These are phyloP conservation scores for Coecobrya sp. DNA, from an alignment of 2,888 invertebrate genomes.

Conservation along the genomic window DNA sequence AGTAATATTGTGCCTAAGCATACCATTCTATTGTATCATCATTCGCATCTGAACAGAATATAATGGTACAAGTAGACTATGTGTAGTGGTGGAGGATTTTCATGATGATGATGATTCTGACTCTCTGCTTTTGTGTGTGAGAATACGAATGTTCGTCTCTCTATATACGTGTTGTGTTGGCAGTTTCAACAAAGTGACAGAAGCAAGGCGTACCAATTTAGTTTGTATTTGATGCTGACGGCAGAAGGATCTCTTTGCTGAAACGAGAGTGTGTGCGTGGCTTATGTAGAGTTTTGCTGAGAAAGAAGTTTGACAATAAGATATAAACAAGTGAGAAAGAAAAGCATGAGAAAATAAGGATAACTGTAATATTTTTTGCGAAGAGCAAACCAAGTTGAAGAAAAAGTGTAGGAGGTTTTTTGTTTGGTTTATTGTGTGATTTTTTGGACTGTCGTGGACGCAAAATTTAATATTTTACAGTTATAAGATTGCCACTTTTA, in stretches of 20 bases:
- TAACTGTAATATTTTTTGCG: conserved; percentile 33
- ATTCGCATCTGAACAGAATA: background rate
- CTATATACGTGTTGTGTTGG: background rate
- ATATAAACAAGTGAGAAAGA: background rate
- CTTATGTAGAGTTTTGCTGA: background rate
- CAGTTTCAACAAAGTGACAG: conserved; percentile 61
- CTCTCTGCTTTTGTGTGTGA: background rate
- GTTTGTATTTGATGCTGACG: conserved; percentile 76
- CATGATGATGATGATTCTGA: background rate
- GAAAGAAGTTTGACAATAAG: background rate
- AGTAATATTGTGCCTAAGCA: conserved; percentile 12
- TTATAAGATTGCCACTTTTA: background rate
- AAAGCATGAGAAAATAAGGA: conserved; percentile 18
- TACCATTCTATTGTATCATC: conserved; percentile 16
- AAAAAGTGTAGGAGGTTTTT: background rate
- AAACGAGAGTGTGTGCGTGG: conserved; percentile 1
- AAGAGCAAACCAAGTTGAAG: background rate
- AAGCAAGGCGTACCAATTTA: conserved; percentile 59
- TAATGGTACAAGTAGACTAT: background rate
- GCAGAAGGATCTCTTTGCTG: conserved; percentile 64
- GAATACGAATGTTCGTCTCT: background rate
- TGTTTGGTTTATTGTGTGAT: background rate
- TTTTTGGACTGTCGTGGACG: background rate
- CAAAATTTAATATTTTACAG: background rate
- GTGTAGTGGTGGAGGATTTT: background rate